Conservation (phyloP, 2,113 vertebrate species). For the Ovis aries region DNA sequence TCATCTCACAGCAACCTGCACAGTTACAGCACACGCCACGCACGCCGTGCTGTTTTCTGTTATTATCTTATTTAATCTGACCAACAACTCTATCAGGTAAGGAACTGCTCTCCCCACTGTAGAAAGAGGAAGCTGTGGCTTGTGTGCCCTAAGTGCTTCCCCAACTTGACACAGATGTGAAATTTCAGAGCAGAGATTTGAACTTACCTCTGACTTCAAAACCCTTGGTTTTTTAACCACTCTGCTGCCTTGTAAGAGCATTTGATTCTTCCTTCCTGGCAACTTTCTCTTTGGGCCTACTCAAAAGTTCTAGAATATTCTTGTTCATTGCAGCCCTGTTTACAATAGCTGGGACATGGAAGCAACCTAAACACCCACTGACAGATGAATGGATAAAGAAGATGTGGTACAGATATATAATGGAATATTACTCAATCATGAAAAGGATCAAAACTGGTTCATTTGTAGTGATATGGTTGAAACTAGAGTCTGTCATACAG, state of each 20-base stretch:
- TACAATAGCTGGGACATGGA: background rate
- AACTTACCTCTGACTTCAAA: background rate
- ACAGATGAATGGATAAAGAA: background rate
- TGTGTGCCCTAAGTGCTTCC: background rate
- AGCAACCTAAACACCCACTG: background rate
- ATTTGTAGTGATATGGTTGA: background rate
- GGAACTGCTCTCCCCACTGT: background rate
- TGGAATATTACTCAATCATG: background rate
- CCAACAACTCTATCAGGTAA: background rate
- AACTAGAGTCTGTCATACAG: background rate
- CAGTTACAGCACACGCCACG: background rate
- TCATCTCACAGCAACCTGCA: background rate
- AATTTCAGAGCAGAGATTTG: background rate
- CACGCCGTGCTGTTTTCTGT: background rate
- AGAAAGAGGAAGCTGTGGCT: background rate
- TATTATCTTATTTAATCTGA: background rate
- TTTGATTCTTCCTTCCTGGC: background rate
- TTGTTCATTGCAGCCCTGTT: background rate
- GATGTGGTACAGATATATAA: background rate
- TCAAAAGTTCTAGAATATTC: background rate
- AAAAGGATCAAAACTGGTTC: background rate
- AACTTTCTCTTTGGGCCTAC: background rate
- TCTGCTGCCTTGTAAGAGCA: background rate
- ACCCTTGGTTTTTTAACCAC: background rate
- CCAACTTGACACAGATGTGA: background rate